These are phyloP conservation scores for Drosophila littoralis DNA, from an alignment of 1,140 invertebrate species.

Conservation along the genomic window DNA sequence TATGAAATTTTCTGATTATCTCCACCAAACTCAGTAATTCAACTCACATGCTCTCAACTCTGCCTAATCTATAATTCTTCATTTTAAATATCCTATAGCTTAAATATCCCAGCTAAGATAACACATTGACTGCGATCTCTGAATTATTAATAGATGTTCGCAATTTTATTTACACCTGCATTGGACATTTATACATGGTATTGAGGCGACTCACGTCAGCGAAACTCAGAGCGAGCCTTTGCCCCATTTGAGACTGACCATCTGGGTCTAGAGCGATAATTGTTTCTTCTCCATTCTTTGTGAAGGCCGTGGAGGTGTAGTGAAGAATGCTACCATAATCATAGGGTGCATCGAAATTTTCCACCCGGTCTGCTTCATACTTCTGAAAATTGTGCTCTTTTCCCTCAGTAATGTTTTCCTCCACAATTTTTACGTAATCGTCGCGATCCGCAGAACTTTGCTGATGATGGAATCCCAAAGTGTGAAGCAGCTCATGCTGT, in stretches of 20 bases:
- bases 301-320: constrained; percentile 89
- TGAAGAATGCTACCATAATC: constrained; percentile 90
- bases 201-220: constrained; percentile 85
- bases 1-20: no score
- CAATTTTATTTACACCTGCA: constrained; percentile 32
- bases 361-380: constrained; percentile 77
- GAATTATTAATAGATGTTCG: not conserved
- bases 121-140: no score
- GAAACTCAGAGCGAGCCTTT: constrained; percentile 85
- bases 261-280: constrained; percentile 85
- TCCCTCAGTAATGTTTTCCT: constrained; percentile 88
- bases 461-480: constrained; percentile 90
- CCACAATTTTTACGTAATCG: constrained; percentile 88
- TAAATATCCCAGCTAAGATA: no score
- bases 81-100: no score
- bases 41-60: no score
- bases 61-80: no score
- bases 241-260: constrained; percentile 84
- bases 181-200: constrained; percentile 85
- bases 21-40: no score
- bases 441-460: constrained; percentile 90
- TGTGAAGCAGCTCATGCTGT: constrained; percentile 89
- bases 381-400: constrained; percentile 86
- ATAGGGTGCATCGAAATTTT: constrained; percentile 85
- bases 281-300: constrained; percentile 88